Evolutionary conservation across 2,113 vertebrate genomes (phyloP).

Genomic region (Forbesichthys agassizii): DNA sequence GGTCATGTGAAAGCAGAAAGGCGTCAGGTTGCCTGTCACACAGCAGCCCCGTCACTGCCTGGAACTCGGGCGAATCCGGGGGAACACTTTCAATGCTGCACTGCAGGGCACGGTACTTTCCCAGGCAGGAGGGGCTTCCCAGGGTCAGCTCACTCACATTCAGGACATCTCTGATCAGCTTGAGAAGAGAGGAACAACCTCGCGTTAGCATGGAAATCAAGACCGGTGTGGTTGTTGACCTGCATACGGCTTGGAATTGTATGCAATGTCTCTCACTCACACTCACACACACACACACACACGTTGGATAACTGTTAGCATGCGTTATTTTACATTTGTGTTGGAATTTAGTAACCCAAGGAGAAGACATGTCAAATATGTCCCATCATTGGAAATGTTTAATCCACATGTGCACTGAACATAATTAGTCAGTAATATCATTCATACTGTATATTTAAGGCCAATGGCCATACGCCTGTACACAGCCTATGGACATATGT

Average conservation of each 20-base stretch:
- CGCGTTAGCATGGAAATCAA: neutral
- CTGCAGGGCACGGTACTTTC: constrained; percentile 83
- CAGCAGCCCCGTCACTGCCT: constrained; percentile 61
- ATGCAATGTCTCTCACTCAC: too few species aligned
- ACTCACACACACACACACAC: too few species aligned
- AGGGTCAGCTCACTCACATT: constrained; percentile 79
- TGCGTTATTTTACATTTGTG: too few species aligned
- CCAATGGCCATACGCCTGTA: neutral
- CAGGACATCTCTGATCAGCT: constrained; percentile 85
- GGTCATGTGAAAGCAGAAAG: neutral
- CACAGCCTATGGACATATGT: neutral
- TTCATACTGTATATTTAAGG: too few species aligned
- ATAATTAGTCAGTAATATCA: too few species aligned
- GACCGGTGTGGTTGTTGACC: neutral
- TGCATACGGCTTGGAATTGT: neutral
- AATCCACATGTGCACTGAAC: too few species aligned
- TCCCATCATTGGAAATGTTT: too few species aligned
- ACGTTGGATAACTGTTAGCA: too few species aligned
- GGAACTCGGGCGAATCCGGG: constrained; percentile 70
- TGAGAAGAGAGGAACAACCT: neutral
- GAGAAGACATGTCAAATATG: too few species aligned
- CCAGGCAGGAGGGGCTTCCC: constrained; percentile 69
- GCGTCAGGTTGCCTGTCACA: constrained; percentile 41
- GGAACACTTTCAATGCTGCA: constrained; percentile 80
- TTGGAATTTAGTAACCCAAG: too few species aligned